Percentiles rank a stretch among this genome's conserved stretches.
Evolutionary conservation across 2,113 vertebrate genomes (phyloP).

Genomic region (Zeus faber): DNA sequence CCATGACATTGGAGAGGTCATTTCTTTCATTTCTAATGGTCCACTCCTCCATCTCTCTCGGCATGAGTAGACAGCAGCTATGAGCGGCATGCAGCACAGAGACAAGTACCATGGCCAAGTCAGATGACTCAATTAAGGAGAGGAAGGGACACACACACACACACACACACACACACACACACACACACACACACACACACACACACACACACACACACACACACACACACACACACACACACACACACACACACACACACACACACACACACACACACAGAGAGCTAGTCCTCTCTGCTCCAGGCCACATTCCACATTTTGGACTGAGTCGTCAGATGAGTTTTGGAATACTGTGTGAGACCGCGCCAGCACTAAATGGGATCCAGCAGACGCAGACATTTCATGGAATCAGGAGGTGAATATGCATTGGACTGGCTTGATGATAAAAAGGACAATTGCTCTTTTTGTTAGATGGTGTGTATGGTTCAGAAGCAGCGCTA

Average conservation of each 20-base stretch:
- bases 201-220: slow-evolving; percentile 3
- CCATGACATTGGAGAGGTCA: too few relatives aligned
- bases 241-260: slow-evolving; percentile 3
- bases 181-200: slow-evolving; percentile 2
- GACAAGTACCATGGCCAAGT: slow-evolving; percentile 50
- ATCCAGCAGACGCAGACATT: slow-evolving; percentile 16
- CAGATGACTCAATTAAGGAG: slow-evolving; percentile 40
- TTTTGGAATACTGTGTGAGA: slow-evolving; percentile 38
- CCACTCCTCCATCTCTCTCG: slow-evolving; percentile 12
- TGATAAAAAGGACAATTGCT: too few relatives aligned
- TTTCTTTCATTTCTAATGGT: not conserved
- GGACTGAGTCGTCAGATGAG: too few relatives aligned
- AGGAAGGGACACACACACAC: slow-evolving; percentile 12
- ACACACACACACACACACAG: slow-evolving; percentile 1
- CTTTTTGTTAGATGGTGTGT: not conserved
- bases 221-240: slow-evolving; percentile 3
- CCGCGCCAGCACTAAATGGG: slow-evolving; percentile 19
- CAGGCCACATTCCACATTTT: slow-evolving; percentile 23
- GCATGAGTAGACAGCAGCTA: slow-evolving; percentile 52
- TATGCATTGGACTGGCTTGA: too few relatives aligned
- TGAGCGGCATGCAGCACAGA: slow-evolving; percentile 59
- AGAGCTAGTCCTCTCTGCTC: slow-evolving; percentile 6
- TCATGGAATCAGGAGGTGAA: slow-evolving; percentile 28
- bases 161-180: not conserved
- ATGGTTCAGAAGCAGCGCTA: not conserved